Conservation (phyloP, 2,113 vertebrate genomes). For the Alosa alosa region DNA sequence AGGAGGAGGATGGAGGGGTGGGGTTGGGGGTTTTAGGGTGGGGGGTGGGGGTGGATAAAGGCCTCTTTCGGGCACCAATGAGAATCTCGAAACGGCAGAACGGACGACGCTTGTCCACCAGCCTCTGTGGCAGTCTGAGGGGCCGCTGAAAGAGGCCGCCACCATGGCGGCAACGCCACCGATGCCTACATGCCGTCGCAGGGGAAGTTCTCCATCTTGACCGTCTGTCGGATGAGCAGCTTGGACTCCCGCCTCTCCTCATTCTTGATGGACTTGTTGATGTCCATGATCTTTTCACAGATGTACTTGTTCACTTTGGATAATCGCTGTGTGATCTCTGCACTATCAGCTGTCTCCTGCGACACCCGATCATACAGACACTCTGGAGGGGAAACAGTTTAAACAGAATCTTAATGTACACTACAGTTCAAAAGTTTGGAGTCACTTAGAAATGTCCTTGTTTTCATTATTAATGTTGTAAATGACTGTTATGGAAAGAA, state of each 20-base stretch:
- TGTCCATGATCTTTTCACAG: constrained; percentile 99
- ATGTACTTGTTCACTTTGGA: constrained; percentile 99
- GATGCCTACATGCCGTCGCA: constrained; percentile 76
- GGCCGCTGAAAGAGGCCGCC: not conserved
- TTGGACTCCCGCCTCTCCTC: constrained; percentile 98
- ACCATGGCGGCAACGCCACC: constrained; percentile 27
- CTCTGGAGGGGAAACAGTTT: constrained; percentile 73
- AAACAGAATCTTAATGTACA: too few relatives aligned
- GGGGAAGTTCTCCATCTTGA: constrained; percentile 79
- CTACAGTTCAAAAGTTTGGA: too few relatives aligned
- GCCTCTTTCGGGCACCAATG: constrained; percentile 51
- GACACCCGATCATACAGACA: constrained; percentile 99
- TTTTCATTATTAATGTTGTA: too few relatives aligned
- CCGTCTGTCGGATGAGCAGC: constrained; percentile 79
- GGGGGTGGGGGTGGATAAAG: constrained; percentile 30
- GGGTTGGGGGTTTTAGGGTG: not conserved
- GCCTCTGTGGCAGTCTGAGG: constrained; percentile 9
- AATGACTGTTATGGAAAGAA: too few relatives aligned
- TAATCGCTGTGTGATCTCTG: constrained; percentile 98
- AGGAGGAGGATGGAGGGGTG: not conserved
- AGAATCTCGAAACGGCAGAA: constrained; percentile 55
- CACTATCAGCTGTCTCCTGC: constrained; percentile 97
- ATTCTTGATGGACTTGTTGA: constrained; percentile 99
- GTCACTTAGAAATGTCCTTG: too few relatives aligned
- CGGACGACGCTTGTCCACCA: constrained; percentile 44